Conservation (phyloP, 2,113 vertebrate genomes). For the Eulacestoma nigropectus region DNA sequence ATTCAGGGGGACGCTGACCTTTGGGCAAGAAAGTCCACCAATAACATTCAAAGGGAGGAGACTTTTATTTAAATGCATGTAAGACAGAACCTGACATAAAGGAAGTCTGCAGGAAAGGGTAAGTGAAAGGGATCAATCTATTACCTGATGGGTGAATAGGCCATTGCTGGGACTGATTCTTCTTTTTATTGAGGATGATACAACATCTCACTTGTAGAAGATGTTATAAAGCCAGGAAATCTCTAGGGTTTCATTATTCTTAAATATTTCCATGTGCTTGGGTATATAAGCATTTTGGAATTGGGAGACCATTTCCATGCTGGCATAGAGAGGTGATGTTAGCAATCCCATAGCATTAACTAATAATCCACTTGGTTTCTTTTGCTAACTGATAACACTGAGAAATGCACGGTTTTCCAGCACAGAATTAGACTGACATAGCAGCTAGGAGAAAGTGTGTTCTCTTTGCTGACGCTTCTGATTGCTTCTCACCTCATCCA, state of each 20-base stretch:
- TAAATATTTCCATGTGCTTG: neutral
- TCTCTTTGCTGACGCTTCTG: neutral
- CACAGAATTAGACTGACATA: neutral
- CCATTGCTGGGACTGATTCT: neutral
- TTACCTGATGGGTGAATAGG: neutral
- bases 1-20: neutral
- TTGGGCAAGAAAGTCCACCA: neutral
- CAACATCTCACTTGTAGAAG: neutral
- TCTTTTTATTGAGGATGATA: neutral
- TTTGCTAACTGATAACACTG: neutral
- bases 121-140: accelerated
- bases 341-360: neutral
- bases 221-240: neutral
- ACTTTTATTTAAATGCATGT: neutral
- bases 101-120: neutral
- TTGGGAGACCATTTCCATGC: neutral
- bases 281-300: neutral
- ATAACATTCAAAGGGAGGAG: neutral
- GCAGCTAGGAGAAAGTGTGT: neutral
- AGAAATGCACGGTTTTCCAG: neutral
- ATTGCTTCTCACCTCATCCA: neutral
- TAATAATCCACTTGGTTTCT: neutral
- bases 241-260: neutral
- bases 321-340: neutral
- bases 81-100: neutral